phyloP scores from a whole-genome alignment of 2,113 vertebrate genomes.

The Anhinga rufa region DNA sequence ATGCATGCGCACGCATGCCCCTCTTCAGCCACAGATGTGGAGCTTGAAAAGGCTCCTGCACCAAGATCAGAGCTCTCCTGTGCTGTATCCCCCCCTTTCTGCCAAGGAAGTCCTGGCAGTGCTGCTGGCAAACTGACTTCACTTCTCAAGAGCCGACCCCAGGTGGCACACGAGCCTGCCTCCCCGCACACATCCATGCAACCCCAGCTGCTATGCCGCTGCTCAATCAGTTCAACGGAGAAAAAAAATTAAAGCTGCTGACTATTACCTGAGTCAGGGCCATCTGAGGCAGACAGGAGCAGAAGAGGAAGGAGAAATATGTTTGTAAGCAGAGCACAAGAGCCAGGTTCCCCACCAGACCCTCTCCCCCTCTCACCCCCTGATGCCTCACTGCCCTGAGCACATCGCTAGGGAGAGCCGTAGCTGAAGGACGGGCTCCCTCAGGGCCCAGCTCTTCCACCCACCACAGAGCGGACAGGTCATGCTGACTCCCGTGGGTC shows the following conservation, averaged over 20 bases:
- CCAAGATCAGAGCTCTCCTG: background rate
- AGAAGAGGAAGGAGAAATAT: constrained; percentile 61
- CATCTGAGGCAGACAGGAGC: constrained; percentile 71
- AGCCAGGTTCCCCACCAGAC: background rate
- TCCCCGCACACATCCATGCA: background rate
- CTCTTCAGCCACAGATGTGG: background rate
- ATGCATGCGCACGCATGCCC: background rate
- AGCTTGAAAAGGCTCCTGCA: background rate
- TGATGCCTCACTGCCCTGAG: background rate
- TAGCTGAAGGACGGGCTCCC: background rate
- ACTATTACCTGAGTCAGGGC: constrained; percentile 78
- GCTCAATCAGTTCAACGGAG: background rate
- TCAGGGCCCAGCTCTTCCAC: background rate
- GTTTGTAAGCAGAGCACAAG: constrained; percentile 25
- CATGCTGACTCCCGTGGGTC: background rate
- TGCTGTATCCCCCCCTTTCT: background rate
- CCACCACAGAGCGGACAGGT: background rate
- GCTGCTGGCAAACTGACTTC: background rate
- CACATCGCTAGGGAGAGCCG: background rate
- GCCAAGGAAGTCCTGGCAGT: background rate
- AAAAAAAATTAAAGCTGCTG: background rate
- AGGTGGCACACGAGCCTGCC: background rate
- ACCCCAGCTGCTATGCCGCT: background rate
- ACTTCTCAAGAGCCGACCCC: background rate
- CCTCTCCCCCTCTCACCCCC: background rate